Conservation (phyloP, 2,113 vertebrate genomes). For the Nothocercus julius region DNA sequence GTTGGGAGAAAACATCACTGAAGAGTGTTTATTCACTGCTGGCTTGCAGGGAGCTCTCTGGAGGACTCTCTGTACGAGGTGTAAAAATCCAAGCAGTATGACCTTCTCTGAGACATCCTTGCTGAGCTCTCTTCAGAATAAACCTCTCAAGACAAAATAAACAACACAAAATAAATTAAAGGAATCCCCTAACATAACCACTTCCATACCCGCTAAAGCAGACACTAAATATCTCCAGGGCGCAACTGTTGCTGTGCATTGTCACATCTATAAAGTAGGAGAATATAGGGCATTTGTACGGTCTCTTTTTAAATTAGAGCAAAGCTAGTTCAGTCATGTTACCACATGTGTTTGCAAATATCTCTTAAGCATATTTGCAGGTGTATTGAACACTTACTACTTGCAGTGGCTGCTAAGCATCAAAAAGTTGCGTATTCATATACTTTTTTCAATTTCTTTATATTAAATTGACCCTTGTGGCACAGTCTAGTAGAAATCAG, state of each 20-base stretch:
- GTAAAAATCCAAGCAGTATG: constrained; percentile 28
- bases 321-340: not conserved
- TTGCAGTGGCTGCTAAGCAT: not conserved
- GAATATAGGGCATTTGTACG: not conserved
- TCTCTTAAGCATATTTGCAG: not conserved
- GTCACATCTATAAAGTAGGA: not conserved
- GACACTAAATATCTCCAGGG: not conserved
- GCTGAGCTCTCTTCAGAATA: not conserved
- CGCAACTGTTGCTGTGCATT: not conserved
- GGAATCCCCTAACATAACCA: not conserved
- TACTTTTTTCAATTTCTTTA: not conserved
- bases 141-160: constrained; percentile 36
- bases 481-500: not conserved
- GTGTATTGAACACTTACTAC: not conserved
- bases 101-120: constrained; percentile 32
- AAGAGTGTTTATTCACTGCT: constrained; percentile 43
- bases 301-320: not conserved
- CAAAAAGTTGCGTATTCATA: not conserved
- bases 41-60: constrained; percentile 12
- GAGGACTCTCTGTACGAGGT: not conserved
- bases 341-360: not conserved
- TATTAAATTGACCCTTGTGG: not conserved
- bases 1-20: constrained; percentile 23
- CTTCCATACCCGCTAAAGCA: not conserved
- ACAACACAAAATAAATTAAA: constrained; percentile 7